phyloP scores from a whole-genome alignment of 2,113 vertebrate genomes.

The Lophochroa leadbeateri region DNA sequence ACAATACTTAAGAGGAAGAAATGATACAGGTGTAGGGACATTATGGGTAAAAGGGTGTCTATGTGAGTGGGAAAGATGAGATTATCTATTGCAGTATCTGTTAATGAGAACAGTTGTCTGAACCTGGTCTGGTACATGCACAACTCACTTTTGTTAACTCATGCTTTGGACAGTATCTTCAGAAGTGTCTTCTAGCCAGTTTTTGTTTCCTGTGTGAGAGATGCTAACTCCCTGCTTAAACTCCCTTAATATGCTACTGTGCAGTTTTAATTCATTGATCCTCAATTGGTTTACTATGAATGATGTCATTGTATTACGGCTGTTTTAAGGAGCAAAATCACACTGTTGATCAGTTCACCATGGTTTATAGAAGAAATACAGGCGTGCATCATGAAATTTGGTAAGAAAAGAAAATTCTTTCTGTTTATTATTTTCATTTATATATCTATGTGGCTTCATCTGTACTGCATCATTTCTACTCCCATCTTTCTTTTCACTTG shows the following conservation, averaged over 20 bases:
- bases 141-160: neutral
- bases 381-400: neutral
- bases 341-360: neutral
- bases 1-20: neutral
- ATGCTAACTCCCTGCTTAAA: neutral
- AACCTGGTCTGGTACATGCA: neutral
- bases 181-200: neutral
- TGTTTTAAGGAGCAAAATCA: neutral
- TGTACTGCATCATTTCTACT: neutral
- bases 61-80: neutral
- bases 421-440: neutral
- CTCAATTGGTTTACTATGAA: neutral
- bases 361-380: neutral
- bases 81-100: neutral
- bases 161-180: neutral
- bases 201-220: neutral
- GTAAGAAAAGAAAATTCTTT: neutral
- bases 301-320: neutral
- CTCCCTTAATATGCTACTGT: neutral
- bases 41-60: neutral
- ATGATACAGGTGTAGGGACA: neutral
- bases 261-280: neutral
- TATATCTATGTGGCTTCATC: neutral
- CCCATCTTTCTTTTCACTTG: neutral
- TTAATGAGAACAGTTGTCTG: neutral